Percentiles rank a stretch among this genome's conserved stretches.
Conservation (phyloP, 2,113 vertebrate species). For the Martes martes region DNA sequence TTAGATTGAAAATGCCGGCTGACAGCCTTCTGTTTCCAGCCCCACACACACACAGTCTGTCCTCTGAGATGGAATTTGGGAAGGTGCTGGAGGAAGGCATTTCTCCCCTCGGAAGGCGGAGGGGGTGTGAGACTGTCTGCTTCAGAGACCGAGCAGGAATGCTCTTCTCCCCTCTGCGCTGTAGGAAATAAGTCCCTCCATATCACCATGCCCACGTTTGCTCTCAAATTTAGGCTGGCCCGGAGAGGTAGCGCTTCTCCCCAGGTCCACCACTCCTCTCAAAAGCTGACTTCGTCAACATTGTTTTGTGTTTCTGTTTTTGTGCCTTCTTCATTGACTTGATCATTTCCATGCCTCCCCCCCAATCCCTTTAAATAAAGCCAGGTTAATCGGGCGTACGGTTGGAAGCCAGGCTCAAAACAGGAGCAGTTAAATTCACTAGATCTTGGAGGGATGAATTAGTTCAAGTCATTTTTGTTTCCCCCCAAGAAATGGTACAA, state of each 20-base stretch:
- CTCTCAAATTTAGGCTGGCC: not conserved
- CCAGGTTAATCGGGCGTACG: conserved; percentile 1
- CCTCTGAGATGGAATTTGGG: not conserved
- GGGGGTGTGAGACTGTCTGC: not conserved
- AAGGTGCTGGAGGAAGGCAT: not conserved
- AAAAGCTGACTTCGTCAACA: not conserved
- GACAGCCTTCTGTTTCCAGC: not conserved
- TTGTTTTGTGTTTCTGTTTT: not conserved
- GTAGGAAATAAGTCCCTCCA: not conserved
- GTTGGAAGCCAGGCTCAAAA: conserved; percentile 30
- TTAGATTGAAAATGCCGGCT: not conserved
- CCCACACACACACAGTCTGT: not conserved
- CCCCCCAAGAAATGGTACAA: not conserved
- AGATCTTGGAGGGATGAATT: not conserved
- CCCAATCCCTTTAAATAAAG: not conserved
- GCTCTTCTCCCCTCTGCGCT: not conserved
- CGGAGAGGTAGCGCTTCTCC: not conserved
- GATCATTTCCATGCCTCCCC: not conserved
- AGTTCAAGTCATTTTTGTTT: not conserved
- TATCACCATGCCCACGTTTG: not conserved
- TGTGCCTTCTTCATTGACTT: not conserved
- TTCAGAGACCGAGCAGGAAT: not conserved
- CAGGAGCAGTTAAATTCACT: conserved; percentile 54
- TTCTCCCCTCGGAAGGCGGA: not conserved
- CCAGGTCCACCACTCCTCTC: not conserved